Base-by-base conservation (phyloP, 1,140 invertebrate genomes). In the Popillia japonica region DNA sequence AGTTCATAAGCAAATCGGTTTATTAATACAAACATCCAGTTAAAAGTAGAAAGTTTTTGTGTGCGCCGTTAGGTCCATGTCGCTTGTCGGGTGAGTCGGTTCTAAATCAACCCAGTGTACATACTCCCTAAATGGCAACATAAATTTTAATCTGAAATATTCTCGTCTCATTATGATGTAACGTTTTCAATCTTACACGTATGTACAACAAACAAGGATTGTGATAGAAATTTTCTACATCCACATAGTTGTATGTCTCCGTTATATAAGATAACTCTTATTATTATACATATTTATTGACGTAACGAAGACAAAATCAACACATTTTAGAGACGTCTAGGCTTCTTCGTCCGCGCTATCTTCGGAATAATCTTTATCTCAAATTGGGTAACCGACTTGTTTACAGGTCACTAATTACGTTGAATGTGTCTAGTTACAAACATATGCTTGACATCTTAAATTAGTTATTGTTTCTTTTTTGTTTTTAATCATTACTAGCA, bases 231-330 rank as follows among this genome's bases (percentile, higher is more conserved):
- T n/a, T 55, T 17, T n/a, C 2, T 17, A 17, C 48, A n/a, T 17
- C 48, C 3, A 2, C n/a, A 17, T 17, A 55, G 48, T 17, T 34
- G 48, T 55, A n/a, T 55, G 48, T 55, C 42, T 44, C 9, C 42
- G 7, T 48, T 48, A 48, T 11, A 48, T 48, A 48, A 48, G 44
- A 48, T 48, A 48, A 10, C n/a, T 48, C 10, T 11, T 55, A n/a
- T 55, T 55, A 17, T n/a, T 55, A 55, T 17, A 55, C 11, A 55
- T 14, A 17, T 17, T 55, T 55, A 55, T 55, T 55, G 48, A 55
- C 48, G 48, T 55, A 55, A n/a, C 48, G 48, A 55, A 55, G 48
- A 55, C 48, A 55, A 55, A 55, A 55, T 17, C 48, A 55, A 55
- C 48, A 55, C 48, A 17, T 55, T 55, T 55, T 17, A 55, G 48